Conservation (phyloP, 2,797 vertebrate species). For the Choloepus didactylus region DNA sequence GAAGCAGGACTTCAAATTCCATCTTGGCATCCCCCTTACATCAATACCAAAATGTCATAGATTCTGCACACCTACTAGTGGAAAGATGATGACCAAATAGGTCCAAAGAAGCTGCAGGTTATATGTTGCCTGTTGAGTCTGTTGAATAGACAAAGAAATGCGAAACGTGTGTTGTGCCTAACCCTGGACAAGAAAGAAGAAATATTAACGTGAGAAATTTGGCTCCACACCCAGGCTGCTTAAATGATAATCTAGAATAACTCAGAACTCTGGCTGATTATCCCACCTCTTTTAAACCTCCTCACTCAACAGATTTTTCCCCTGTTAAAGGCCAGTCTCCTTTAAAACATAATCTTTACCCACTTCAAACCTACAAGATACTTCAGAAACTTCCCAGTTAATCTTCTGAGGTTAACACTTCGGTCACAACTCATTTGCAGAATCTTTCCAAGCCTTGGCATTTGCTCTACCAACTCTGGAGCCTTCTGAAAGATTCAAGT, state of each 20-base stretch:
- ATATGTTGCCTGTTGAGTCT: not conserved
- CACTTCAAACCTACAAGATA: slow-evolving; percentile 16
- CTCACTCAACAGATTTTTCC: slow-evolving; percentile 50
- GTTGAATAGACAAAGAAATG: slow-evolving; percentile 27
- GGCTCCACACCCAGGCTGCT: slow-evolving; percentile 24
- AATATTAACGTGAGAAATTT: slow-evolving; percentile 55
- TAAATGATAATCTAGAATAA: slow-evolving; percentile 52
- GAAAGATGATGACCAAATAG: not conserved
- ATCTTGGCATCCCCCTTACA: not conserved
- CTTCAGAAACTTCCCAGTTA: slow-evolving; percentile 39
- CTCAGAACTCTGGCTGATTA: not conserved
- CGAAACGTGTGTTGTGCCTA: not conserved
- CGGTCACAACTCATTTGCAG: not conserved
- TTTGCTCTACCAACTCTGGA: not conserved
- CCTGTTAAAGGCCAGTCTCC: slow-evolving; percentile 36
- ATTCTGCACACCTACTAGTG: not conserved
- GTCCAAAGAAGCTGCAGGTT: not conserved
- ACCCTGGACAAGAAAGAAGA: slow-evolving; percentile 48
- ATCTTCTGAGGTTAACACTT: slow-evolving; percentile 43
- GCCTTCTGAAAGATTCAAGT: not conserved
- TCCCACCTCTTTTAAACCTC: not conserved
- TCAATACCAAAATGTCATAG: not conserved
- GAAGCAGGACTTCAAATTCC: not conserved
- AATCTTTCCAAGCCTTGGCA: not conserved
- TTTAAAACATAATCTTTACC: slow-evolving; percentile 60